Conservation (phyloP, 2,113 vertebrate genomes). For the Erpornis zantholeuca region DNA sequence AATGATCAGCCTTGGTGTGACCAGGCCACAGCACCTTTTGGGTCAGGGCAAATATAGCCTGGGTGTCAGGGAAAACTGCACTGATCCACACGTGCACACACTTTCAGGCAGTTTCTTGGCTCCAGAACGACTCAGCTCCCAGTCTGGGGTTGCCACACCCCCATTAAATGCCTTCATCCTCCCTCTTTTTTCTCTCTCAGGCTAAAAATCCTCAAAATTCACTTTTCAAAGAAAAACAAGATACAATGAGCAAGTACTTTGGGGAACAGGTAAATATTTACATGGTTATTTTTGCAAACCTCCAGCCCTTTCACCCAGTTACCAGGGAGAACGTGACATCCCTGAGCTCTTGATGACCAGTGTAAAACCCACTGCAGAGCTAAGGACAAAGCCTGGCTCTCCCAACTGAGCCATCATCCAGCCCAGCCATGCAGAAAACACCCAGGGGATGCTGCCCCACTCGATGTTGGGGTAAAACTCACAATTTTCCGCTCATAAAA, state of each 20-base stretch:
- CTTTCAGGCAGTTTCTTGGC: not conserved
- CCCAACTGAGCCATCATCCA: not conserved
- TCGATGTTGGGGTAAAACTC: not conserved
- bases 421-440: not conserved
- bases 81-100: not conserved
- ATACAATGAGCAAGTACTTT: not conserved
- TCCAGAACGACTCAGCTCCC: not conserved
- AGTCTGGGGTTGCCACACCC: not conserved
- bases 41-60: not conserved
- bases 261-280: not conserved
- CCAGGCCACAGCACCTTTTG: not conserved
- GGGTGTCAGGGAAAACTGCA: not conserved
- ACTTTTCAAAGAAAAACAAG: not conserved
- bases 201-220: not conserved
- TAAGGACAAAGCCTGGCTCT: not conserved
- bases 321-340: not conserved
- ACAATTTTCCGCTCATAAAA: constrained; percentile 87
- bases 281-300: not conserved
- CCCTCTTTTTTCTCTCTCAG: not conserved
- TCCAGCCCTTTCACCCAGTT: not conserved
- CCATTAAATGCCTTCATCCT: not conserved
- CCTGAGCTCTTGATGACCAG: not conserved
- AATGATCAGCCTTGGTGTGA: not conserved
- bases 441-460: not conserved
- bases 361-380: not conserved